Base-by-base conservation (phyloP, 2,888 invertebrate genomes). In the Drosophila birchii region DNA sequence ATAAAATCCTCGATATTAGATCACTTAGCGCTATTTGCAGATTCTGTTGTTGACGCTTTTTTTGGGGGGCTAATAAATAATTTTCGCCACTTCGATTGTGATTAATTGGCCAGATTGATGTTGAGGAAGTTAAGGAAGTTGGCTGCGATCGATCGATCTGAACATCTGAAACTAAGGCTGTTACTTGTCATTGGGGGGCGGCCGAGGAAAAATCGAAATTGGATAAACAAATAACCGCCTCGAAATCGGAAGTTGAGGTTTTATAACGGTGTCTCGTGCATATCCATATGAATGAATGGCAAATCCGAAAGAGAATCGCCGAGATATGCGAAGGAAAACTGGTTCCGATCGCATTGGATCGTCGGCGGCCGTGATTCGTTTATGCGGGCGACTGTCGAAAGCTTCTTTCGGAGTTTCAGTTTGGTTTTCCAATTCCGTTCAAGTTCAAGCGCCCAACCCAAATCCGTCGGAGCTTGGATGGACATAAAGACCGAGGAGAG, bases 391-490 rank as follows among this genome's bases (percentile, higher is more conserved):
- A 76, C 64, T 76, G 66, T 74, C 61, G 53, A 75, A 75, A 49
- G 38, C 49, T 47, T 68, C 59, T 83, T 76, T 76, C 76, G 36
- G 51, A 11, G 51, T 53, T 23, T 86, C 75, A 75, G 53, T 61
- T 78, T 72, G 75, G 53, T 80, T 86, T 86, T 86, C 70, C 83
- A 80, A 82, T 80, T 78, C 58, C 68, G 80, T 87, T 85, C 85
- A 85, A 85, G 85, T 85, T 85, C 85, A 85, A 81, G 87, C 68
- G 82, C 85, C 89, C 89, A 87, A 86, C 89, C 88, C 87, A 87
- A 75, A 66, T 68, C 70, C 39, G 55, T 55, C 16, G 34, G 55
- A 68, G 41, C 55, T 54, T 44, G 16, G 62, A 57, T 57, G 71
- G 56, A 67, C 66, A 53, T 23, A 44, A 39, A 20, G 66, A 64